phyloP scores from a whole-genome alignment of 2,113 vertebrate species.

The Triplophysa tibetana region DNA sequence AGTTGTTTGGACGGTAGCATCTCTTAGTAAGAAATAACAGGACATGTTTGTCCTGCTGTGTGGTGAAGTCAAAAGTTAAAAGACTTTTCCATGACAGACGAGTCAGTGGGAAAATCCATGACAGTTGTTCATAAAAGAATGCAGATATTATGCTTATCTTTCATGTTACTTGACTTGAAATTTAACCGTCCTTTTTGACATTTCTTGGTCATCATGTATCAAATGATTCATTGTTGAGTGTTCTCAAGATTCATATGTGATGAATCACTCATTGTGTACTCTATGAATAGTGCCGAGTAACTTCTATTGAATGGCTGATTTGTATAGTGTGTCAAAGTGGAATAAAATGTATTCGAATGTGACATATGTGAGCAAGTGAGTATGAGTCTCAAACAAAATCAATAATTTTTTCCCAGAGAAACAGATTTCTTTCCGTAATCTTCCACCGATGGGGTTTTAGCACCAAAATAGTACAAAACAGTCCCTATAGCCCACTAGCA shows the following conservation, averaged over 20 bases:
- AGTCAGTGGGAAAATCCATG: neutral
- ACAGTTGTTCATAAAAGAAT: neutral
- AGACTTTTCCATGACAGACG: neutral
- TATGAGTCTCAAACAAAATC: too few relatives aligned
- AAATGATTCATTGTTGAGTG: slow-evolving; percentile 3
- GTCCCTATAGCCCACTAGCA: too few relatives aligned
- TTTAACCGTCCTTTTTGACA: neutral
- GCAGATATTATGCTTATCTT: neutral
- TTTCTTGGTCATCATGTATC: neutral
- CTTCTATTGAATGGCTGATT: neutral
- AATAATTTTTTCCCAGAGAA: too few relatives aligned
- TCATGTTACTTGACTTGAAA: neutral
- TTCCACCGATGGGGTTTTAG: too few relatives aligned
- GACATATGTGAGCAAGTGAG: neutral
- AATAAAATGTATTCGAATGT: neutral
- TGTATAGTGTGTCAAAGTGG: neutral
- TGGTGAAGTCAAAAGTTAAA: neutral
- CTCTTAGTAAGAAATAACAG: too few relatives aligned
- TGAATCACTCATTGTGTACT: neutral
- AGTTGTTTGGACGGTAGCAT: too few relatives aligned
- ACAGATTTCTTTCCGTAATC: too few relatives aligned
- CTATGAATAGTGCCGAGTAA: neutral
- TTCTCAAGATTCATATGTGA: slow-evolving; percentile 12
- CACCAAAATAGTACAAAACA: too few relatives aligned
- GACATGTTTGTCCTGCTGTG: neutral